phyloP scores from a whole-genome alignment of 2,888 invertebrate genomes.

The Candidula unifasciata region DNA sequence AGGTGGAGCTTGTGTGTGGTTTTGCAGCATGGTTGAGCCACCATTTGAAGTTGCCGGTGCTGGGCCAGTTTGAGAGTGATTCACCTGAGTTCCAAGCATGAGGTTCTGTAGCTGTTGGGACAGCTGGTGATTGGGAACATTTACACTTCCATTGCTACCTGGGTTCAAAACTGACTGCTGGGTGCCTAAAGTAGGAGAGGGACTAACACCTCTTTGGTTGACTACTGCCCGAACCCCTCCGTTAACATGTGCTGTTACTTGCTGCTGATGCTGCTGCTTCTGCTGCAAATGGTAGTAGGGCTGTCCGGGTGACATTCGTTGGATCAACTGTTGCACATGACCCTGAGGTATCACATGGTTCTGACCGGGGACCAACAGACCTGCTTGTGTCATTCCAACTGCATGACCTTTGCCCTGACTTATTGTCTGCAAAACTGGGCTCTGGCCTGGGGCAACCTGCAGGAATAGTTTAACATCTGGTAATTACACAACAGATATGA shows the following conservation, averaged over 20 bases:
- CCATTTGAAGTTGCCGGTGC: not conserved
- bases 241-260: slow-evolving; percentile 18
- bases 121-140: slow-evolving; percentile 38
- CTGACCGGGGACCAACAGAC: slow-evolving; percentile 16
- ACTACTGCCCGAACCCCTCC: not conserved
- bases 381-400: not conserved
- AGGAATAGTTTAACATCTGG: too few species aligned
- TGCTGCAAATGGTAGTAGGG: slow-evolving; percentile 42
- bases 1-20: slow-evolving; percentile 52
- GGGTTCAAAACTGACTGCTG: slow-evolving; percentile 35
- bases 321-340: slow-evolving; percentile 85
- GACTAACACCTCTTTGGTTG: slow-evolving; percentile 40
- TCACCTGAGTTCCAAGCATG: slow-evolving; percentile 14
- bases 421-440: slow-evolving; percentile 17
- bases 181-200: slow-evolving; percentile 4
- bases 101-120: slow-evolving; percentile 47
- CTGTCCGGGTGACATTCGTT: slow-evolving; percentile 84
- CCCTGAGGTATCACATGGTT: slow-evolving; percentile 69
- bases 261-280: slow-evolving; percentile 51
- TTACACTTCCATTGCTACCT: slow-evolving; percentile 22
- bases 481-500: too few species aligned
- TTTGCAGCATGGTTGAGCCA: slow-evolving; percentile 53
- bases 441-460: slow-evolving; percentile 14
- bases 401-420: slow-evolving; percentile 25
- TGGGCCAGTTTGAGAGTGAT: slow-evolving; percentile 9